These are phyloP conservation scores for Oxycera nigricornis DNA, from an alignment of 2,888 invertebrate genomes.

Conservation along the genomic window DNA sequence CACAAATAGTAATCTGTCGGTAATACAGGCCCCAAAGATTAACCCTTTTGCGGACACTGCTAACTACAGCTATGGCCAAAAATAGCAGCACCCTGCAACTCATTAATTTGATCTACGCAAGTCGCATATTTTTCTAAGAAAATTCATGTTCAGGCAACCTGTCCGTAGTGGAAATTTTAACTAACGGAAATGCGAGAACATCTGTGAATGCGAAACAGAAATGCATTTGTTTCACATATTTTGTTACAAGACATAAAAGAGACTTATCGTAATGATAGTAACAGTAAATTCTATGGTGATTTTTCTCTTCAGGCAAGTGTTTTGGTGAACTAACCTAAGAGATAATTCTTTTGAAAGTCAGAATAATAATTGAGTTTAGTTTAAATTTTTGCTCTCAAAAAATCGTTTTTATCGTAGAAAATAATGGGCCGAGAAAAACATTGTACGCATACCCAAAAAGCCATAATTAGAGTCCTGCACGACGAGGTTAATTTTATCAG, in stretches of 20 bases:
- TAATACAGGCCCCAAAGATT: too few relatives aligned
- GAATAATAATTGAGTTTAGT: background rate
- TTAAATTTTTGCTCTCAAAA: background rate
- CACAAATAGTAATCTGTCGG: too few relatives aligned
- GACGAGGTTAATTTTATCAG: background rate
- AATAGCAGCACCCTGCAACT: background rate
- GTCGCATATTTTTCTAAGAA: background rate
- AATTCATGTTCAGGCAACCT: background rate
- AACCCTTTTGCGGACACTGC: too few relatives aligned
- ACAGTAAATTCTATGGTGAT: background rate
- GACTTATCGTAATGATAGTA: background rate
- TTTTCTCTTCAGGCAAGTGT: background rate
- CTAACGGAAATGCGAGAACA: background rate
- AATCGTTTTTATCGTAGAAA: background rate
- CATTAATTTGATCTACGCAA: background rate
- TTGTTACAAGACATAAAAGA: background rate
- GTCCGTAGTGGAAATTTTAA: background rate
- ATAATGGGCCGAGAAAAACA: too few relatives aligned
- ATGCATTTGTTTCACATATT: background rate
- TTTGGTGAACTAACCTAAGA: background rate
- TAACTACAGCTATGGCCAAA: background rate
- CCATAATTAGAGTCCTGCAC: background rate
- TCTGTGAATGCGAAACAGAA: background rate
- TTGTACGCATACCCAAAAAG: background rate
- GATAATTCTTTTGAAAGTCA: background rate